A percentile compares a stretch with the other conserved stretches of the same genome.
phyloP scores from a whole-genome alignment of 23 tunicate genomes.

The Diplosoma virens region DNA sequence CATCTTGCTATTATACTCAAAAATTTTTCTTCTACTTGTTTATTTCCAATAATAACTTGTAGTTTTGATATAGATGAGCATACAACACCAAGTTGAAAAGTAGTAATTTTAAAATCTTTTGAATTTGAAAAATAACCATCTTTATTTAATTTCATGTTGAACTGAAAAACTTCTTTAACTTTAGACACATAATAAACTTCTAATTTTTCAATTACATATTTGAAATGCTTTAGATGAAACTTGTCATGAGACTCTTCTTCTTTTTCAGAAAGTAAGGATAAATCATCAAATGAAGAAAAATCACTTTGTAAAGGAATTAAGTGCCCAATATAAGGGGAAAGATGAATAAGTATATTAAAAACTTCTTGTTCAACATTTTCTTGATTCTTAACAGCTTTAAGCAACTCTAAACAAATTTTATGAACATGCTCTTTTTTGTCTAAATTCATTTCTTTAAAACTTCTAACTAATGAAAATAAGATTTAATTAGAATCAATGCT shows the following conservation, averaged over 20 bases:
- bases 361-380: slow-evolving; percentile 11
- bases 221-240: too few relatives aligned
- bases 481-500: background rate
- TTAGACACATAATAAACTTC: background rate
- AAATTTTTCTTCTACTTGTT: slow-evolving; percentile 27
- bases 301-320: slow-evolving; percentile 27
- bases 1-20: slow-evolving; percentile 7
- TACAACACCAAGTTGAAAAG: background rate
- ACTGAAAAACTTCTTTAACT: slow-evolving; percentile 23
- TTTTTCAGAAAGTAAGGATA: too few relatives aligned
- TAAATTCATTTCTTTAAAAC: background rate
- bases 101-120: too few relatives aligned
- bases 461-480: background rate
- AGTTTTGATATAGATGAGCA: slow-evolving; percentile 5
- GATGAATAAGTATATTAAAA: slow-evolving; percentile 28
- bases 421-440: slow-evolving; percentile 2
- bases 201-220: background rate
- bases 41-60: slow-evolving; percentile 32
- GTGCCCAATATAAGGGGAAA: slow-evolving; percentile 36
- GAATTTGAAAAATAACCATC: too few relatives aligned
- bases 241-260: too few relatives aligned
- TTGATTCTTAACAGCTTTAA: slow-evolving; percentile 12
- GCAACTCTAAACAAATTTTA: background rate
- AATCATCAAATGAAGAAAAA: background rate
- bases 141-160: too few relatives aligned